phyloP scores from a whole-genome alignment of 1,140 invertebrate genomes.

The Cydia pomonella region DNA sequence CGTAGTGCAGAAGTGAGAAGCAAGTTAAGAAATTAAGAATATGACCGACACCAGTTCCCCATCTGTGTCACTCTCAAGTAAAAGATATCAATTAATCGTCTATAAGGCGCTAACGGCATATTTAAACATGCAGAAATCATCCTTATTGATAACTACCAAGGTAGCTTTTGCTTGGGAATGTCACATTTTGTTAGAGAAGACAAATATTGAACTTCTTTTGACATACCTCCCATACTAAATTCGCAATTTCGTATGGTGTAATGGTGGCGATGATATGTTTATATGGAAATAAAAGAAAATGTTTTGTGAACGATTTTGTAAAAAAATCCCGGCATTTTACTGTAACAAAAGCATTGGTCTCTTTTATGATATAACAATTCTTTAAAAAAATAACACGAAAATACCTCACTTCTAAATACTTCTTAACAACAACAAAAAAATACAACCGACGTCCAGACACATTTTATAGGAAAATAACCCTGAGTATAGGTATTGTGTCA shows the following conservation, averaged over 20 bases:
- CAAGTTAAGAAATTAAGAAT: constrained; percentile 15
- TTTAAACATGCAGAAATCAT: not conserved
- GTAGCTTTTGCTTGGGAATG: not conserved
- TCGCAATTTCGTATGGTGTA: constrained; percentile 48
- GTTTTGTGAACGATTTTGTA: constrained; percentile 32
- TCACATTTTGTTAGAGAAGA: constrained; percentile 16
- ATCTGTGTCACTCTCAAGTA: not conserved
- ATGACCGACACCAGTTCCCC: not conserved
- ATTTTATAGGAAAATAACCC: not conserved
- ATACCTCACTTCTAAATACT: not conserved
- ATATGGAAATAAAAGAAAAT: constrained; percentile 58
- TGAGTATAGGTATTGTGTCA: not conserved
- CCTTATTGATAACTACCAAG: constrained; percentile 4
- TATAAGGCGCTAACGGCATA: not conserved
- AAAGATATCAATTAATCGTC: not conserved
- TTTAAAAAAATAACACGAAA: not conserved
- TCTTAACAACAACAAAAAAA: not conserved
- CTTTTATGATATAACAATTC: not conserved
- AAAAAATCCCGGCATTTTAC: constrained; percentile 27
- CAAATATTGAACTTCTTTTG: constrained; percentile 12
- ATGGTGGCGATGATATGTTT: constrained; percentile 48
- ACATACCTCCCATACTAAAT: constrained; percentile 57
- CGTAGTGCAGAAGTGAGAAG: constrained; percentile 30
- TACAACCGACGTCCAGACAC: not conserved
- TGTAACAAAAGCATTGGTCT: constrained; percentile 20